These are phyloP conservation scores for Menidia beryllina DNA, from an alignment of 2,113 vertebrate genomes.

Conservation along the genomic window DNA sequence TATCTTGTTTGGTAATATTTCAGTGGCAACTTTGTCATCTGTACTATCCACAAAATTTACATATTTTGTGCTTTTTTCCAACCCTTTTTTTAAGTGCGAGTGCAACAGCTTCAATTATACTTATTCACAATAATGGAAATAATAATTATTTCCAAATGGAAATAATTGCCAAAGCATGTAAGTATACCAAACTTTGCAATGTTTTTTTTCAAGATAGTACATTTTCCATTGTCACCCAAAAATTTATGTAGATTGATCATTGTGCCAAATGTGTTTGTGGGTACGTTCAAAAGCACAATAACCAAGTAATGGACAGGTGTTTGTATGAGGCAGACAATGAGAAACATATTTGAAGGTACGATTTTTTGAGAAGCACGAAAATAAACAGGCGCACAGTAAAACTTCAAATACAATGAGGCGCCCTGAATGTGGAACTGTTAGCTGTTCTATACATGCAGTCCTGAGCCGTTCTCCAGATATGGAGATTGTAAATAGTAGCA, in stretches of 20 bases:
- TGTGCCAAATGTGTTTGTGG: background rate
- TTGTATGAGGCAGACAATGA: background rate
- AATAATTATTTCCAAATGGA: constrained; percentile 14
- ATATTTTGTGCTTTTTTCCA: background rate
- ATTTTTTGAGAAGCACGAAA: background rate
- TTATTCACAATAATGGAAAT: constrained; percentile 22
- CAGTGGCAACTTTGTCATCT: background rate
- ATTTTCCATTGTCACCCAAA: background rate
- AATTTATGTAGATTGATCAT: constrained; percentile 31
- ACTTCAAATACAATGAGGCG: constrained; percentile 5
- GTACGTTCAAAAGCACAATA: background rate
- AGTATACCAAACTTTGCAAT: constrained; percentile 1
- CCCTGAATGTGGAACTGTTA: constrained; percentile 6
- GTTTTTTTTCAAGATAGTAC: background rate
- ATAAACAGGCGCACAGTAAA: constrained; percentile 5
- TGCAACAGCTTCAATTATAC: constrained; percentile 7
- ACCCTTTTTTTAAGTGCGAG: background rate
- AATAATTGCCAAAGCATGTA: background rate
- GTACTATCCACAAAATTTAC: background rate
- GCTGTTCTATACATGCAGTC: background rate
- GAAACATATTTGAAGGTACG: background rate
- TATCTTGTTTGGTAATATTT: background rate
- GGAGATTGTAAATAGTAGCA: background rate
- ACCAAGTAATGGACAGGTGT: background rate
- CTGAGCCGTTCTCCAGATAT: constrained; percentile 4